These are phyloP conservation scores for Xestoiulus laeticollis DNA, from an alignment of 2,888 invertebrate species.

Conservation along the genomic window DNA sequence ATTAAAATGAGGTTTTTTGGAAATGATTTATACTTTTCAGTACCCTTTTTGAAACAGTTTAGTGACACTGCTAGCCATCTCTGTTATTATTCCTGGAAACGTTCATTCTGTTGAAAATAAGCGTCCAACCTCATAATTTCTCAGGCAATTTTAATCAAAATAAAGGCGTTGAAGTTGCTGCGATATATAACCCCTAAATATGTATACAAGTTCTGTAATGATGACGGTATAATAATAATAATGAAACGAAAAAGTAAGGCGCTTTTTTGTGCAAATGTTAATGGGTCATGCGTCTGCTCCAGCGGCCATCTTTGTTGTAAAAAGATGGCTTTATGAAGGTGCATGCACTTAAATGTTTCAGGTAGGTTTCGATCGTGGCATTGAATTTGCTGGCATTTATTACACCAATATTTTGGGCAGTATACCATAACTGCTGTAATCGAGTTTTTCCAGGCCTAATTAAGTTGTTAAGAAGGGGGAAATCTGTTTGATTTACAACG, in stretches of 20 bases:
- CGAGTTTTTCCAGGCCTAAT: background rate
- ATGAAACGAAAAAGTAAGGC: background rate
- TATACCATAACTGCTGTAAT: constrained; percentile 8
- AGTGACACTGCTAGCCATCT: too few species aligned
- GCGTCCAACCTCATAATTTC: too few species aligned
- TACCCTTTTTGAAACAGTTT: too few species aligned
- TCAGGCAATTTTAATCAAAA: too few species aligned
- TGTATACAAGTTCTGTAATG: background rate
- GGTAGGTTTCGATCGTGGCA: background rate
- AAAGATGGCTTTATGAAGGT: background rate
- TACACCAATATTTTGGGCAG: constrained; percentile 1
- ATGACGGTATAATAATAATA: background rate
- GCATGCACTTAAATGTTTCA: background rate
- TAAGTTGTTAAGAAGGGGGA: background rate
- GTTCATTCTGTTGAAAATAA: too few species aligned
- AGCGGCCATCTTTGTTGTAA: background rate
- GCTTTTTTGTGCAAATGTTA: background rate
- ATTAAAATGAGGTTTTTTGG: too few species aligned
- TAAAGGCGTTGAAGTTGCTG: background rate
- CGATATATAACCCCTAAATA: background rate
- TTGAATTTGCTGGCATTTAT: background rate
- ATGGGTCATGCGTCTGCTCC: background rate
- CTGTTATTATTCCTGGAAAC: too few species aligned
- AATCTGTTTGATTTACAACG: background rate
- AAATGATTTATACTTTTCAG: too few species aligned